Base-by-base conservation (phyloP, 2,797 vertebrate genomes). In the Cygnus olor region DNA sequence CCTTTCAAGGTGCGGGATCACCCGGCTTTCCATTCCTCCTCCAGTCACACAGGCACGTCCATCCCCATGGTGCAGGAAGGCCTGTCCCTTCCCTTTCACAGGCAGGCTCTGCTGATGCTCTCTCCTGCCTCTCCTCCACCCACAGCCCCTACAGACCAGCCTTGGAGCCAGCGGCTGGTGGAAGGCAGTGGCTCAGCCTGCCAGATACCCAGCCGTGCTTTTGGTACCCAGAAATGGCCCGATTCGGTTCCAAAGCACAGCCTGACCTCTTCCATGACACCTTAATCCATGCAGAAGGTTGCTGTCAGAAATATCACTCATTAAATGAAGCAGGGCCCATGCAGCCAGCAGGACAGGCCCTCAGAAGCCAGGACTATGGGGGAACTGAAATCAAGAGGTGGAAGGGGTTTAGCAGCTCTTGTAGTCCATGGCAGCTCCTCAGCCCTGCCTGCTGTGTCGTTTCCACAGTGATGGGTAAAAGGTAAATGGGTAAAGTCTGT, bases 131-230 rank as follows among this genome's bases (percentile, higher is more conserved):
- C 65, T 45, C 28, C 22, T 56, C 60, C 12, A 9, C 60, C 32
- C 45, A 11, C 5, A 1, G 28, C 79, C 61, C 19, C 44, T 25
- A 0, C 44, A n/a, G 42, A 54, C 24, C 38, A 2, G 28, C 36
- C 58, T 58, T 6, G 0, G 22, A 34, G 64, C 27, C n/a, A 30
- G 36, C 8, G 1, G 12, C 36, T 2, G 40, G 4, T 2, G 2
- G 19, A 32, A n/a, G 40, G 1, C 25, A 6, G 38, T 1, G 40
- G 9, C 70, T 54, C 25, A 0, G 5, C 14, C 44, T 21, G 56
- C 11, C 42, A 58, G 42, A 4, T 28, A 49, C 57, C 32, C 5
- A 10, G 64, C n/a, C 68, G 1, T 7, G 0, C 6, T 61, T 25
- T 1, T 0, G 51, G 66, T 58, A 71, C n/a, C 64, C 84, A 17